These are phyloP conservation scores for Oligia latruncula DNA, from an alignment of 2,888 invertebrate species.

Conservation along the genomic window DNA sequence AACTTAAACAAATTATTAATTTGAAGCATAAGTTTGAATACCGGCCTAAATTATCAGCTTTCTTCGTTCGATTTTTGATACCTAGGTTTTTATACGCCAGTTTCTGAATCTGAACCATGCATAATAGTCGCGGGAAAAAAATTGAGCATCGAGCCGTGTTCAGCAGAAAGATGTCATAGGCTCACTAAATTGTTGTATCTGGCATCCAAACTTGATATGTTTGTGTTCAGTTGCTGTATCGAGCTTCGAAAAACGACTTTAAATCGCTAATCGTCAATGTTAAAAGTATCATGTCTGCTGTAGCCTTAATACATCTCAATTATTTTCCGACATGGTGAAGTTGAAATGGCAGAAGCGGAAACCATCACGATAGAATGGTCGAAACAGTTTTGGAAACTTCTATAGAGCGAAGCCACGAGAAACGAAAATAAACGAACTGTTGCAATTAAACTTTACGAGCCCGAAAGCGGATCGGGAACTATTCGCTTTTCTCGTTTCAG, in stretches of 20 bases:
- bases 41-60: background rate
- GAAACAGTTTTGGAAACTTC: slow-evolving; percentile 63
- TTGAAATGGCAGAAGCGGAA: slow-evolving; percentile 50
- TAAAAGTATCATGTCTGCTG: background rate
- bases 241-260: background rate
- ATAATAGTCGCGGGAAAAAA: background rate
- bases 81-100: background rate
- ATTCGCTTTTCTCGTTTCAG: slow-evolving; percentile 57
- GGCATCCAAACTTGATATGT: background rate
- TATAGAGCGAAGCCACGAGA: slow-evolving; percentile 52
- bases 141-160: background rate
- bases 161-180: background rate
- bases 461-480: slow-evolving; percentile 59
- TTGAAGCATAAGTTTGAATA: no score
- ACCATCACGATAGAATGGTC: slow-evolving; percentile 38
- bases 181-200: background rate
- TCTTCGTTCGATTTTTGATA: background rate
- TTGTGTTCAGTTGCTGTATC: no score
- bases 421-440: slow-evolving; percentile 74
- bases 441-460: slow-evolving; percentile 76
- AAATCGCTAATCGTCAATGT: background rate
- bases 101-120: background rate
- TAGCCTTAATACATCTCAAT: slow-evolving; percentile 52
- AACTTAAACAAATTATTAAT: no score
- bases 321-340: slow-evolving; percentile 53